Evolutionary conservation across 2,888 invertebrate species (phyloP), one percentile per base, ranked within the genome.

Genomic region (Idaea straminata): DNA sequence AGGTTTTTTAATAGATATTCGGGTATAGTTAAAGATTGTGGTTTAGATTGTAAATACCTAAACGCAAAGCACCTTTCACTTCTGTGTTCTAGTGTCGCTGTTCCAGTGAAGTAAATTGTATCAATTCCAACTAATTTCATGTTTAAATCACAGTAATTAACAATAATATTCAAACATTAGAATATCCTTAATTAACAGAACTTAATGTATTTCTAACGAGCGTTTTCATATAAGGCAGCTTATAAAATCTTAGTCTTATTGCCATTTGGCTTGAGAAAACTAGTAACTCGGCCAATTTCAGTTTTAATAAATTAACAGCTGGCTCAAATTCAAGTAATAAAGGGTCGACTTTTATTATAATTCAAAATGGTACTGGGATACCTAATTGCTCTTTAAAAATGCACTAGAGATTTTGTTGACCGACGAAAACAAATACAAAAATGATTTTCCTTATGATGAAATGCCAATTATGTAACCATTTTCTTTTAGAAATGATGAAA

Each of bases 171-270:
- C 13, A 47, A 47, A 47, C 13, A 47, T 47, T 47, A 47, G 47
- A 47, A 13, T 47, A 47, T 47, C 47, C 47, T 47, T 47, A 47
- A 47, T 47, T 47, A 47, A 47, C 47, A 47, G 47, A 47, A 47
- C 47, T 47, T 47, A 47, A 47, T 47, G 47, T 10, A 13, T 47
- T 47, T 47, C 47, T 7, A 47, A 47, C 47, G 47, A 47, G 47
- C 47, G 47, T 10, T 47, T 47, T 47, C 47, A 47, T 47, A 47
- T 47, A 7, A 47, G 47, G 47, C 47, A 47, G 47, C 47, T 47
- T 47, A 47, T 47, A 47, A 47, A 47, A 47, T 47, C 47, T 47
- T 47, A 47, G 47, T 47, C 47, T 47, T 47, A 47, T 47, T 47
- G 47, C 47, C 47, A 47, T 47, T 47, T 47, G 47, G 47, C 47